Evolutionary conservation across 2,113 vertebrate species (phyloP), one percentile per base, ranked within the genome.

Genomic region (Cyphomyrus plagiostoma): DNA sequence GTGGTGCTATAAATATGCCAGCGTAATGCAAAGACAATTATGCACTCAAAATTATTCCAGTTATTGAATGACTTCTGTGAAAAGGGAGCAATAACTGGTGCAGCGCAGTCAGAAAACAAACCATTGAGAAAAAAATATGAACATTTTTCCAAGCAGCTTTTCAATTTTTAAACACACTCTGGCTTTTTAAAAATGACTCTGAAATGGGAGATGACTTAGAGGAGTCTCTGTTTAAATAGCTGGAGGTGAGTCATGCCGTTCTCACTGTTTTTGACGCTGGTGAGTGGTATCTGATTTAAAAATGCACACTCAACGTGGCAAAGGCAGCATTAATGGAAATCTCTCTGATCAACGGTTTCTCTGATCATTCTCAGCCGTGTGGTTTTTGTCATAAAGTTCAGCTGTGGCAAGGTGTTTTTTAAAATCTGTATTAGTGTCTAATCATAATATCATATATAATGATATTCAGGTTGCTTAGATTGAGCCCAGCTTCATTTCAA

Each of bases 91-190:
- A 30, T 30, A 50, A 77, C 49, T 13, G 4, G 10, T n/a, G 35
- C 26, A 80, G 74, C 17, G 6, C 30, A 80, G 74, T 80, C 35
- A 17, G 74, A 42, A 80, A 80, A 19, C 17, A 80, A 39, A 35
- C 74, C 74, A 80, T 42, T 80, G 30, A 35, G 49, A 23, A 88
- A 15, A 66, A 45, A 19, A 23, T 23, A 21, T 74, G 45, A 86
- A 49, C 83, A 50, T 86, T 30, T 42, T 42, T 35, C 35, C 74
- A 80, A 80, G 35, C 35, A 42, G 74, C 74, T 39, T 42, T 42
- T 45, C 88, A 86, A 90, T 92, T 90, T 87, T 88, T 35, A 48
- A 82, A 91, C 86, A 66, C 42, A 62, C 91, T 91, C 92, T 91
- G 88, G 91, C 90, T 90, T 87, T 91, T 90, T 58, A 3, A 62